A percentile compares a stretch with the other conserved stretches of the same genome.
These are phyloP conservation scores for Oeneis ivallda DNA, from an alignment of 2,888 invertebrate genomes.

Conservation along the genomic window DNA sequence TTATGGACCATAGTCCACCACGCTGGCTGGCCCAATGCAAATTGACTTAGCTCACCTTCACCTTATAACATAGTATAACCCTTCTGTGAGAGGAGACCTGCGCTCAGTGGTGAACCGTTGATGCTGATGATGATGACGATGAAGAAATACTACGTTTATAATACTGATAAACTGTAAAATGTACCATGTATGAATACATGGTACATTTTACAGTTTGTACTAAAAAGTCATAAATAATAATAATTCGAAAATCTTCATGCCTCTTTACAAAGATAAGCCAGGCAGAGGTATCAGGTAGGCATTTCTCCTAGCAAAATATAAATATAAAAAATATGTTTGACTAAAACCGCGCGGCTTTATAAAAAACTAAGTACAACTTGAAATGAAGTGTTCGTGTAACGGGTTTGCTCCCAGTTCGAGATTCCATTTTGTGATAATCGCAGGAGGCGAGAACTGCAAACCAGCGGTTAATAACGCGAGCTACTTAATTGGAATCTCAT, in stretches of 20 bases:
- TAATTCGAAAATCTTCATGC: too few species aligned
- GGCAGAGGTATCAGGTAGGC: background rate
- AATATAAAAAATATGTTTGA: background rate
- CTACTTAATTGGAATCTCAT: conserved; percentile 69
- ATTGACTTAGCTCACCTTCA: too few species aligned
- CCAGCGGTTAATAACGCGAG: conserved; percentile 60
- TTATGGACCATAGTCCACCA: too few species aligned
- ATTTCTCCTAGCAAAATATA: background rate
- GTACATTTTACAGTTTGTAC: too few species aligned
- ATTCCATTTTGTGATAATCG: conserved; percentile 72
- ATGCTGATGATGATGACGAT: too few species aligned
- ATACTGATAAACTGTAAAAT: background rate
- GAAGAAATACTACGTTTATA: too few species aligned
- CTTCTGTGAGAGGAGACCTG: too few species aligned
- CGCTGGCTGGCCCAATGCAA: too few species aligned
- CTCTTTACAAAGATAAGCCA: background rate
- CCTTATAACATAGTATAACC: too few species aligned
- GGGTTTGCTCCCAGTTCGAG: conserved; percentile 50
- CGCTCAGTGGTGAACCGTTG: too few species aligned
- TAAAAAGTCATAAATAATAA: too few species aligned
- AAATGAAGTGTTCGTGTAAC: conserved; percentile 35
- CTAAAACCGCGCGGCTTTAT: background rate
- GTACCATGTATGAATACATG: too few species aligned
- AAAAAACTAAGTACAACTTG: conserved; percentile 13
- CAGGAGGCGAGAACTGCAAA: conserved; percentile 56